Evolutionary conservation across 2,113 vertebrate species (phyloP), one percentile per base, ranked within the genome.

Genomic region (Terrapene triunguis): DNA sequence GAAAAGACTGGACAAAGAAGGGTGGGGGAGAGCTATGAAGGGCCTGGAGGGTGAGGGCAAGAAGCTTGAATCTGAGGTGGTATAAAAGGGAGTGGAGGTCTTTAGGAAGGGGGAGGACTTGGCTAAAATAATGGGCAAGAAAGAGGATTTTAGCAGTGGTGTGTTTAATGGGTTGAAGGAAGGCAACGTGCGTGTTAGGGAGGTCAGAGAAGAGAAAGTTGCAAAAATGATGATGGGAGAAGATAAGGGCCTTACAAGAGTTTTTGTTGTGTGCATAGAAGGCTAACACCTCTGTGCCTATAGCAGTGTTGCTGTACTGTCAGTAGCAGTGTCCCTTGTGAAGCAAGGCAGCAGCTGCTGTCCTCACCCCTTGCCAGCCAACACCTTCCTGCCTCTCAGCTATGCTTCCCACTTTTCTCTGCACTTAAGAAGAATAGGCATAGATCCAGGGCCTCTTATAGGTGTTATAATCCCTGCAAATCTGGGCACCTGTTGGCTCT

Each of bases 311-410:
- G 55, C 87, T 95, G 51, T 82, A 5, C 74, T 94, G 80, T 90
- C 51, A 95, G 80, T 55, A 96, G 89, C 55, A 10, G 84, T 82
- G 90, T 80, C 93, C 87, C 92, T 87, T 54, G 96, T n/a, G 95
- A 84, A 9, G 13, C 0, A 53, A 53, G 76, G 48, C 10, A 92
- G 96, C 94, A 96, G 89, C 95, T 95, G 90, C 81, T 96, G 24
- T 80, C 82, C 54, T 94, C 82, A 87, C 47, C 80, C n/a, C 54
- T 65, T 2, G 10, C 84, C 0, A 0, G 59, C 17, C 1, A 51
- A n/a, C 94, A 96, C 93, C 91, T 96, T 91, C 82, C 84, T 82
- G 53, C 88, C 80, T 94, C 86, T 94, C 76, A 87, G 86, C 94
- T 95, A 62, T 69, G 82, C 59, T n/a, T 82, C 50, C 86, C 69